These are phyloP conservation scores for Aporophyla lueneburgensis DNA, from an alignment of 2,888 invertebrate genomes.

Conservation along the genomic window DNA sequence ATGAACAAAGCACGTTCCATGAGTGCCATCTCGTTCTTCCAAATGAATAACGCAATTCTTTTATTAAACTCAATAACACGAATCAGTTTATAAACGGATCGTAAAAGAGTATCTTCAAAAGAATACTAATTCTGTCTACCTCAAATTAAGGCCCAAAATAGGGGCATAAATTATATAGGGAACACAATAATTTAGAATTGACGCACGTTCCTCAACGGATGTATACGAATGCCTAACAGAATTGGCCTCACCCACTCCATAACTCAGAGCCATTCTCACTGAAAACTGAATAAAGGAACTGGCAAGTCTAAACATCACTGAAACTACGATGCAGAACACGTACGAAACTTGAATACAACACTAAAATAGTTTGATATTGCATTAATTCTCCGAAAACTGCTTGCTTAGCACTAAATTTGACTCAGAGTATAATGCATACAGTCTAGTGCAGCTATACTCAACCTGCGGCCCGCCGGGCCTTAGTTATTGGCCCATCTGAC, in stretches of 20 bases:
- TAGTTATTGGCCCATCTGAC: too few species aligned
- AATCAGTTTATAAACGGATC: slow-evolving; percentile 22
- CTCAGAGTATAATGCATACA: slow-evolving; percentile 23
- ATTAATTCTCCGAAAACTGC: slow-evolving; percentile 50
- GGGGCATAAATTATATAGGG: slow-evolving; percentile 71
- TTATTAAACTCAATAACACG: slow-evolving; percentile 16
- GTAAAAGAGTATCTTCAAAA: slow-evolving; percentile 31
- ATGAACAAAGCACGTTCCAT: slow-evolving; percentile 10
- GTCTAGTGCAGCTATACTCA: too few species aligned
- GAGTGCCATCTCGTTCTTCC: slow-evolving; percentile 19
- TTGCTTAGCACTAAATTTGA: slow-evolving; percentile 35
- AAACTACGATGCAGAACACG: slow-evolving; percentile 65
- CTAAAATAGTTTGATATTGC: slow-evolving; percentile 66
- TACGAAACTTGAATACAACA: slow-evolving; percentile 63
- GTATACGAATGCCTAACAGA: slow-evolving; percentile 84
- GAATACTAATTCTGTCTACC: slow-evolving; percentile 35
- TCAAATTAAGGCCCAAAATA: slow-evolving; percentile 58
- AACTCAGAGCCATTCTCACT: slow-evolving; percentile 83
- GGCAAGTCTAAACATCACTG: slow-evolving; percentile 79
- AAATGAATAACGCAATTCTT: slow-evolving; percentile 18
- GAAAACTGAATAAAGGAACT: slow-evolving; percentile 83
- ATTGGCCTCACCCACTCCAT: slow-evolving; percentile 78
- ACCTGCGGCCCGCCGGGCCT: too few species aligned
- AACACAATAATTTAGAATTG: slow-evolving; percentile 78
- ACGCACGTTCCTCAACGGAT: slow-evolving; percentile 85